Base-by-base conservation (phyloP, 2,797 vertebrate genomes). In the Parotocinclus haroldoi region DNA sequence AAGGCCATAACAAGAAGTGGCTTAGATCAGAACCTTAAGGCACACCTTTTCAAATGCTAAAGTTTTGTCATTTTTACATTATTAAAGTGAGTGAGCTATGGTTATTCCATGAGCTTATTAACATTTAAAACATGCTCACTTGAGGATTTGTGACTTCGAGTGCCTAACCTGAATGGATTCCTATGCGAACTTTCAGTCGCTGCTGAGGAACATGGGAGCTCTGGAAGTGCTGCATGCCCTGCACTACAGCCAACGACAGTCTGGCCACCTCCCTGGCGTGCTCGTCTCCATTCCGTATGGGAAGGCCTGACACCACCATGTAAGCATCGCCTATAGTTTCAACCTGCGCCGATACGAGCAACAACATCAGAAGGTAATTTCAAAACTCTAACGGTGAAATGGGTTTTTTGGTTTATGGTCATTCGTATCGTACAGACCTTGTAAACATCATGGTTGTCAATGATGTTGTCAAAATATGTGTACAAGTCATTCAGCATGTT, bases 291-390 rank as follows among this genome's bases (percentile, higher is more conserved):
- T 93, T 93, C 8, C 89, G 79, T 58, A 87, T 86, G 0, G 92
- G 91, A 50, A 93, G 83, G 8, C 90, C 90, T 0, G 91, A 92
- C 10, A 91, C 91, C 44, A 92, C 90, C 90, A 92, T 91, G 78
- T 92, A 92, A 16, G 89, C 90, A 0, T 93, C 90, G 0, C 90
- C 89, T 0, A 91, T 92, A 0, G 91, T 92, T 80, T 93, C 90
- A 59, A 92, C 91, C 90, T 92, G 70, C 44, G 1, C 14, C 53
- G 14, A 46, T n/a, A 44, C 14, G 11, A 50, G 48, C 38, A 67
- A 48, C 38, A 46, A 44, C 27, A 56, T 63, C n/a, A n/a, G n/a
- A n/a, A 63, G 12, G 0, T 9, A 8, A 19, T 61, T 49, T 17
- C 1, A 39, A 16, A 7, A 51, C 14, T 7, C 16, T 7, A 9